Base-by-base conservation (phyloP, 2,113 vertebrate genomes). In the Pseudolaguvia tuberculata region DNA sequence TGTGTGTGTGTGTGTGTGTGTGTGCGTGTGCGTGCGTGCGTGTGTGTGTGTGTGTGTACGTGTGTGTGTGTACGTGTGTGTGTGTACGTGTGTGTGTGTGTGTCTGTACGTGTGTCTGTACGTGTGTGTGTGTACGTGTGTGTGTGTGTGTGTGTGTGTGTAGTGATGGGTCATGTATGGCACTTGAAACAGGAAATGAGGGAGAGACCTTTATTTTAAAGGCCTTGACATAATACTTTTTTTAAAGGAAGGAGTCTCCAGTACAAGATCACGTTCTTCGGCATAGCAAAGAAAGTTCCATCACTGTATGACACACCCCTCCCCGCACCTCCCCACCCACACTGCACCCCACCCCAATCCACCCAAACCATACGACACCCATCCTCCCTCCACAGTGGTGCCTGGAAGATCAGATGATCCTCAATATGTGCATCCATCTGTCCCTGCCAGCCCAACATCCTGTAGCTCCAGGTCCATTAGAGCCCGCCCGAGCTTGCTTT, bases 341-440 rank as follows among this genome's bases (percentile, higher is more conserved):
- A n/a, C 31, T 39, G 31, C 9, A 3, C 62, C 65, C 59, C 39
- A 21, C 56, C 25, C 56, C 69, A 50, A 39, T 48, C 14, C 18
- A 57, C 18, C 53, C 51, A 6, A 2, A 45, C n/a, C 13, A 56
- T 8, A 7, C 20, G 27, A 42, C 42, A 73, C 13, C 55, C 61
- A 5, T 2, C 18, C 3, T 39, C 53, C 55, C n/a, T n/a, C n/a
- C n/a, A 5, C 59, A 48, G 31, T 63, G 48, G 56, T 72, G 48
- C 58, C 48, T 56, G 58, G 65, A 63, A 65, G 73, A 55, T 78
- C 73, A 57, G 58, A 76, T 77, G 70, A 69, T 73, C 23, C 62
- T 73, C 84, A 79, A 72, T 80, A 77, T 82, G 76, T 47, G 57
- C 48, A n/a, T 78, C 83, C 83, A 81, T 84, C 81, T 85, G 83